These are phyloP conservation scores for Dicerorhinus sumatrensis DNA, from an alignment of 2,113 vertebrate genomes.

Conservation along the genomic window DNA sequence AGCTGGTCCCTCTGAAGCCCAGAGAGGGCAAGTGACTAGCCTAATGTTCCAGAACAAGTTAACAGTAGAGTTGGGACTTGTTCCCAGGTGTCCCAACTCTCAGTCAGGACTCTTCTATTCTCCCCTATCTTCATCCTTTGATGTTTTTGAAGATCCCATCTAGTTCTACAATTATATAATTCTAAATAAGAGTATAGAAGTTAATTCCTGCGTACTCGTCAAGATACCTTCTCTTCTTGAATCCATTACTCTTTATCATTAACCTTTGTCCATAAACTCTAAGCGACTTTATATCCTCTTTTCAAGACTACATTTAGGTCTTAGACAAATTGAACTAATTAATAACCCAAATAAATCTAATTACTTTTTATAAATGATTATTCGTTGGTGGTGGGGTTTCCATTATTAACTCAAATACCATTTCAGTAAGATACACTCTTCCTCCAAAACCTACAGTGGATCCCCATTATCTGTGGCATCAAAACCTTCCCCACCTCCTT, in stretches of 20 bases:
- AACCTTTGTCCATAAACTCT: neutral
- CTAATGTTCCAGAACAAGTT: neutral
- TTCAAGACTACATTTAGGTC: neutral
- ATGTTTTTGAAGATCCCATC: neutral
- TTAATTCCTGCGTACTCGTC: neutral
- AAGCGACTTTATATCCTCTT: neutral
- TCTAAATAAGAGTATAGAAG: neutral
- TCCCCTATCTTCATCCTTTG: neutral
- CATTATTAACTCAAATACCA: neutral
- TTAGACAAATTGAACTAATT: neutral
- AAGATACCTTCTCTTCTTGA: neutral
- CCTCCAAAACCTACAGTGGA: neutral
- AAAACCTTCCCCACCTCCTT: neutral
- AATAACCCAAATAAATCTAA: neutral
- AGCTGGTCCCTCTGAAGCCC: neutral
- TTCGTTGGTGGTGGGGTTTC: neutral
- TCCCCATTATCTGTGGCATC: neutral
- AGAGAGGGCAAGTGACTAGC: neutral
- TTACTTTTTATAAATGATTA: neutral
- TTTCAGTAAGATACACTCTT: neutral
- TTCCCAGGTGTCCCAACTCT: neutral
- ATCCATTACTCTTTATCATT: neutral
- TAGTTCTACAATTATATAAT: neutral
- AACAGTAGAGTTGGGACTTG: neutral
- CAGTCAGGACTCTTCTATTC: neutral